Conservation (phyloP, 2,113 vertebrate genomes). For the Genyomyrus donnyi region DNA sequence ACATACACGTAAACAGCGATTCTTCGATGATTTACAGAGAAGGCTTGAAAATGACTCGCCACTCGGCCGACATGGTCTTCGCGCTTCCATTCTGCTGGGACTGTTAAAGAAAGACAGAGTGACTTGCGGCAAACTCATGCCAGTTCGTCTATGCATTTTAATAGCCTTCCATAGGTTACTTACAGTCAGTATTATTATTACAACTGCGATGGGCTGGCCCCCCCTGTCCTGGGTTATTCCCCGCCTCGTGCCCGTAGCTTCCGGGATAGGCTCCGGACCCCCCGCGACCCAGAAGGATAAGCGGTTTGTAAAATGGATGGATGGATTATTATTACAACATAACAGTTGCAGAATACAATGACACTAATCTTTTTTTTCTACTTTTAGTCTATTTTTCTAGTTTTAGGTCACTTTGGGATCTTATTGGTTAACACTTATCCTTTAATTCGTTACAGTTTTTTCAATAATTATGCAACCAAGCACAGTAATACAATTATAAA, state of each 20-base stretch:
- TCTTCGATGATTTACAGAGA: neutral
- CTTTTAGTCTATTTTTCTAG: neutral
- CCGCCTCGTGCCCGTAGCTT: no score
- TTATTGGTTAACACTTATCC: neutral
- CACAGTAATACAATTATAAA: neutral
- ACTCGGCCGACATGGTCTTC: neutral
- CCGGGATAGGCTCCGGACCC: no score
- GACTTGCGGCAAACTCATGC: neutral
- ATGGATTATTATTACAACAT: neutral
- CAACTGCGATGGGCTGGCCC: no score
- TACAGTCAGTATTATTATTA: neutral
- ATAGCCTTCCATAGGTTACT: neutral
- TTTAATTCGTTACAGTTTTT: neutral
- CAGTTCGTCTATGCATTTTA: neutral
- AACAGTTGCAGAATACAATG: neutral
- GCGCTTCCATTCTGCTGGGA: neutral
- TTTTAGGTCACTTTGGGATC: neutral
- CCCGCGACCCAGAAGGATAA: no score
- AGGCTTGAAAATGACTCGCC: neutral
- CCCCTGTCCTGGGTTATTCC: no score
- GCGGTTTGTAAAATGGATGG: no score
- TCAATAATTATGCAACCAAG: neutral
- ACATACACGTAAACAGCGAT: neutral
- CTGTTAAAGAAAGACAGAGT: neutral
- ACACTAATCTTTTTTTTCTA: neutral